Evolutionary conservation across 2,113 vertebrate species (phyloP).

Genomic region (Brachionichthys hirsutus): DNA sequence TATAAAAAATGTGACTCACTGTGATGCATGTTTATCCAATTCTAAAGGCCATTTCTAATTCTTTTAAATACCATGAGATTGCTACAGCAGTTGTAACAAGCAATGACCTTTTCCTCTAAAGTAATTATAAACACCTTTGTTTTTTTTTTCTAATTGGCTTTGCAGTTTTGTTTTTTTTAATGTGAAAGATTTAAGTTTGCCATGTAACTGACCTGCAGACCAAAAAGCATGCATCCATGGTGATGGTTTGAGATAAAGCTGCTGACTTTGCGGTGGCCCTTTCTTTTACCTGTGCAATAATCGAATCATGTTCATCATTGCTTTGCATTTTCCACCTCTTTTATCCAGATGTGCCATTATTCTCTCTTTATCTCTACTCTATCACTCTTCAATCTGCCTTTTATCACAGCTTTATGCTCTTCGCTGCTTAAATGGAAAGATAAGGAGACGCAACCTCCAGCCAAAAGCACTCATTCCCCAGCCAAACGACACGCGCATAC

Average conservation of each 20-base stretch:
- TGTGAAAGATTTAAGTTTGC: too few species aligned
- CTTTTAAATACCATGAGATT: not conserved
- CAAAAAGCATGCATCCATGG: too few species aligned
- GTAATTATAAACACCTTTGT: too few species aligned
- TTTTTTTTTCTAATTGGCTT: too few species aligned
- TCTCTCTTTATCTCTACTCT: not conserved
- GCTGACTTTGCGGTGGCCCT: too few species aligned
- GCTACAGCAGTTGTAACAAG: not conserved
- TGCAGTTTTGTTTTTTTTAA: too few species aligned
- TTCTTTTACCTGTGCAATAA: too few species aligned
- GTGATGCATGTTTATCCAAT: too few species aligned
- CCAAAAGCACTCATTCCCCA: not conserved
- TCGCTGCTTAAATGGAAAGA: constrained; percentile 27
- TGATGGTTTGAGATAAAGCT: too few species aligned
- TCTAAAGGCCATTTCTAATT: too few species aligned
- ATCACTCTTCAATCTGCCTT: constrained; percentile 10
- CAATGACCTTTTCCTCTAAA: not conserved
- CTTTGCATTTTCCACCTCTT: not conserved
- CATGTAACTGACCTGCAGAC: too few species aligned
- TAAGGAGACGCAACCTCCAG: constrained; percentile 26
- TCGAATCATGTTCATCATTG: not conserved
- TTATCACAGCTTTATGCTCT: constrained; percentile 23
- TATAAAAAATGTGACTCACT: too few species aligned
- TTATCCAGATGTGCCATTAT: not conserved
- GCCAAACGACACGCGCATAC: not conserved